Percentiles rank a stretch among this genome's conserved stretches.
Conservation (phyloP, 2,888 invertebrate genomes). For the Troglohyphantes excavatus region DNA sequence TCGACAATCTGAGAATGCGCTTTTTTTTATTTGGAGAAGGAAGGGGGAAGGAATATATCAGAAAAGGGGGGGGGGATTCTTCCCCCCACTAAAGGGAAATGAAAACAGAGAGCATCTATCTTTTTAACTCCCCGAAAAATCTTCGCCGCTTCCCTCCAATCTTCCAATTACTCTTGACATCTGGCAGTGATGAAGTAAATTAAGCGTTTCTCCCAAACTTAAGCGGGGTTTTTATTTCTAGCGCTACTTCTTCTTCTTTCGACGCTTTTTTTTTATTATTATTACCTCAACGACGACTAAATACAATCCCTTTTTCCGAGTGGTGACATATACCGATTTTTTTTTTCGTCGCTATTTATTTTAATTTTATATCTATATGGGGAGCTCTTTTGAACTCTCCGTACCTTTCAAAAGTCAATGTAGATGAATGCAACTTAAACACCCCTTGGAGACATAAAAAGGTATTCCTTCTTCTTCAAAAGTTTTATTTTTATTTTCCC, state of each 20-base stretch:
- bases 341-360: slow-evolving; percentile 25
- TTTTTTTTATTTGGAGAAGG: slow-evolving; percentile 10
- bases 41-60: slow-evolving; percentile 59
- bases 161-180: slow-evolving; percentile 78
- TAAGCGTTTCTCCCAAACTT: slow-evolving; percentile 69
- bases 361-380: slow-evolving; percentile 24
- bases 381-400: slow-evolving; percentile 68
- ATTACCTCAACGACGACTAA: slow-evolving; percentile 69
- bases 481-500: slow-evolving; percentile 16
- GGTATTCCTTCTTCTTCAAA: slow-evolving; percentile 72
- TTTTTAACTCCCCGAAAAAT: slow-evolving; percentile 76
- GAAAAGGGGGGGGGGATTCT: slow-evolving; percentile 1
- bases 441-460: slow-evolving; percentile 74
- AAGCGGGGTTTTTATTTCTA: slow-evolving; percentile 72
- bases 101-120: slow-evolving; percentile 76
- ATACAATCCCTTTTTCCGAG: slow-evolving; percentile 78
- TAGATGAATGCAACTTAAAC: slow-evolving; percentile 78
- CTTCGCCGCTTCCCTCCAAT: slow-evolving; percentile 73
- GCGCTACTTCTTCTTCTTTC: slow-evolving; percentile 33
- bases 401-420: slow-evolving; percentile 78
- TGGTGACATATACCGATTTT: slow-evolving; percentile 70
- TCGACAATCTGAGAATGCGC: slow-evolving; percentile 38
- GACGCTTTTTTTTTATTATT: slow-evolving; percentile 19
- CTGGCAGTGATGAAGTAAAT: slow-evolving; percentile 78
- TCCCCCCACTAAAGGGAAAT: slow-evolving; percentile 51